These are phyloP conservation scores for Aphelenchoides fujianensis DNA, from an alignment of 1,140 invertebrate species.

Conservation along the genomic window DNA sequence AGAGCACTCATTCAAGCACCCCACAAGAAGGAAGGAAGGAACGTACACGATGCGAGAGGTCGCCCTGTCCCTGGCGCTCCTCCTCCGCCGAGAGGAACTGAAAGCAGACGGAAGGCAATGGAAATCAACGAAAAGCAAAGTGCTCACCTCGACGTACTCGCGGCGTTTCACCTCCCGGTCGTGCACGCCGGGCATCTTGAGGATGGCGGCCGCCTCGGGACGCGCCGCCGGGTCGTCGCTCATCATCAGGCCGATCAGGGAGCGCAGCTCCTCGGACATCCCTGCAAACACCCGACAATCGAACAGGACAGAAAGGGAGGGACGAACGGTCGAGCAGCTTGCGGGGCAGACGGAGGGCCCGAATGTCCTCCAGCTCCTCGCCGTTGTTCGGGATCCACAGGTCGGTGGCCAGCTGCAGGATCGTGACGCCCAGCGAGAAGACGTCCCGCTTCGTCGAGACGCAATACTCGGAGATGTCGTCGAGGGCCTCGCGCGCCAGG, in stretches of 20 bases:
- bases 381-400: constrained; percentile 72
- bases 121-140: no score
- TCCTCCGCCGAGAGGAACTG: no score
- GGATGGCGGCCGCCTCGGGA: constrained; percentile 2
- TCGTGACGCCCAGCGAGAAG: constrained; percentile 72
- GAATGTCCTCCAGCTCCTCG: constrained; percentile 71
- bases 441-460: constrained; percentile 67
- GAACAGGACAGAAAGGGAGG: background rate
- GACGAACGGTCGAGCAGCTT: constrained; percentile 29
- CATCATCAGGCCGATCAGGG: constrained; percentile 8
- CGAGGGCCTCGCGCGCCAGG: constrained; percentile 72
- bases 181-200: background rate
- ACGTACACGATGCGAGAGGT: no score
- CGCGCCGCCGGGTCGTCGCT: background rate
- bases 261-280: background rate
- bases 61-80: no score
- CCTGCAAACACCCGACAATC: background rate
- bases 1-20: no score
- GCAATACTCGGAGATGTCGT: constrained; percentile 66
- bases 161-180: background rate
- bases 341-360: constrained; percentile 66
- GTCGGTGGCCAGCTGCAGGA: constrained; percentile 73
- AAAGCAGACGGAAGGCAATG: no score
- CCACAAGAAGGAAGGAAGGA: no score
- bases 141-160: background rate